phyloP scores from a whole-genome alignment of 2,797 vertebrate genomes.

The Pseudochromis fuscus region DNA sequence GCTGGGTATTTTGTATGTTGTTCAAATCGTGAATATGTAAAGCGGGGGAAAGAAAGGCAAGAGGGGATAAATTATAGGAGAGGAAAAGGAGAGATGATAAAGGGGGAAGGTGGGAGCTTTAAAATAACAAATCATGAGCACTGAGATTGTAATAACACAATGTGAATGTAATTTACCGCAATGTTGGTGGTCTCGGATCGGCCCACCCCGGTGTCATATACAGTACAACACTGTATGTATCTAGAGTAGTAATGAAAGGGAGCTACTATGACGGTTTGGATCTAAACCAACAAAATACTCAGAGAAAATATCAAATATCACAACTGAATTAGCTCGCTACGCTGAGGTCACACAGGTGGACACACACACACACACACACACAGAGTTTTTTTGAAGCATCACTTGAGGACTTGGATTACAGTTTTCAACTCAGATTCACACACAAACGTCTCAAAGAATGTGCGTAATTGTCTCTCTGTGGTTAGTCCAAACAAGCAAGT shows the following conservation, averaged over 20 bases:
- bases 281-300: conserved; percentile 61
- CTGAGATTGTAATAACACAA: conserved; percentile 47
- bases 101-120: conserved; percentile 12
- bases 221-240: conserved; percentile 34
- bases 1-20: conserved; percentile 37
- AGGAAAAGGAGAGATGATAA: conserved; percentile 15
- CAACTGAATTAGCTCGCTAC: conserved; percentile 32
- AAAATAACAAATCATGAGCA: conserved; percentile 57
- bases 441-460: conserved; percentile 43
- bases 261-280: conserved; percentile 36
- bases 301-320: conserved; percentile 61
- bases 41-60: conserved; percentile 11
- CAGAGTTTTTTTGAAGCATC: conserved; percentile 27
- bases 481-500: conserved; percentile 40
- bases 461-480: conserved; percentile 39
- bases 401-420: conserved; percentile 39
- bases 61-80: conserved; percentile 36
- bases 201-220: conserved; percentile 50
- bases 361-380: conserved; percentile 6
- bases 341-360: conserved; percentile 32
- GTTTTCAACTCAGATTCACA: conserved; percentile 42
- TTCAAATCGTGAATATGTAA: conserved; percentile 38
- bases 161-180: conserved; percentile 51
- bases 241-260: conserved; percentile 48
- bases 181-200: conserved; percentile 61